Evolutionary conservation across 2,797 vertebrate species (phyloP), one percentile per base, ranked within the genome.

Genomic region (Gymnothorax javanicus): DNA sequence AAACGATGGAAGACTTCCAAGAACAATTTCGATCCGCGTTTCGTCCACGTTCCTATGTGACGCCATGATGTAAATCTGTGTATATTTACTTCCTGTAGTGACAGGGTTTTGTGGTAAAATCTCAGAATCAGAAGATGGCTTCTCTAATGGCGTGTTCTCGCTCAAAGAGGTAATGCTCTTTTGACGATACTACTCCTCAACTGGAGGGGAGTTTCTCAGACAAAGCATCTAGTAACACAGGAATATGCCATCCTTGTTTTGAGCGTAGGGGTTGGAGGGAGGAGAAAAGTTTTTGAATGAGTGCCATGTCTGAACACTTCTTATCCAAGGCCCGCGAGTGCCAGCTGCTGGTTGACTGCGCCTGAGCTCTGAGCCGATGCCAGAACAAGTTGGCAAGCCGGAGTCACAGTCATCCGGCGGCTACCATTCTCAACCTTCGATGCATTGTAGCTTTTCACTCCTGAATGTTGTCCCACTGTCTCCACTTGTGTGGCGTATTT

Each of bases 201-300:
- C 93, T 94, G 94, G 95, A 96, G 95, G 95, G 95, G 95, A 95
- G 95, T 94, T 95, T 95, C 91, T 92, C 91, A 95, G 95, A 96
- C 95, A 95, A 96, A 96, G 95, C 92, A 93, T 91, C 88, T 92
- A 93, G 87, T 95, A 96, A 43, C 95, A 79, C 94, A 96, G 96
- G 96, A 97, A 95, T 93, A 96, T 97, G 95, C 96, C 96, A 97
- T 97, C 95, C 94, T 95, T 91, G 90, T 95, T 95, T 95, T 93
- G 91, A 94, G 94, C 93, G 93, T 94, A 96, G 96, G 96, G 96
- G 96, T 95, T 96, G 95, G 33, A 94, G 91, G 95, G 95, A 96
- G 95, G 93, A 91, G 94, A 95, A 96, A 96, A 97, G 95, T 97
- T 96, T 96, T 96, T 97, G 96, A 96, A 96, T 92, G 94, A 93